A percentile compares a stretch with the other conserved stretches of the same genome.
Evolutionary conservation across 2,113 vertebrate genomes (phyloP).

Genomic region (Paracanthobrama guichenoti): DNA sequence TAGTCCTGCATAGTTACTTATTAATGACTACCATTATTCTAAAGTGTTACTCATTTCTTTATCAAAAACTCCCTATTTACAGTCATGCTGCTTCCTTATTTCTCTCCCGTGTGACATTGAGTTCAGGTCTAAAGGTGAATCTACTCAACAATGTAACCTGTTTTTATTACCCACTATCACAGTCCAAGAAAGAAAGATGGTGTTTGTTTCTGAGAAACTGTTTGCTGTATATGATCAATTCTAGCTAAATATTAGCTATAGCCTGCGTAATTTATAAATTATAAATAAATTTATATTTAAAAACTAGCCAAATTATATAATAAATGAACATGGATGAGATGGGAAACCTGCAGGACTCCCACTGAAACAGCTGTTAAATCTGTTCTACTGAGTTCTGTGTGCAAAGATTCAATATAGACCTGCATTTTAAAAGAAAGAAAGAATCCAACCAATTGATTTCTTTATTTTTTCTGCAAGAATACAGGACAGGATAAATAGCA

Average conservation of each 20-base stretch:
- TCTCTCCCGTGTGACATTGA: neutral
- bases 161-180: neutral
- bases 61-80: neutral
- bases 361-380: neutral
- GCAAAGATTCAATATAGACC: neutral
- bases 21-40: no score
- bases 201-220: neutral
- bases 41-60: no score
- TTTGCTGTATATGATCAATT: neutral
- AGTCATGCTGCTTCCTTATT: neutral
- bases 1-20: no score
- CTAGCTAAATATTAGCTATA: neutral
- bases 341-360: no score
- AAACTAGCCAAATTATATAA: neutral
- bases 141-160: neutral
- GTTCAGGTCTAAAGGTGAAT: conserved; percentile 26
- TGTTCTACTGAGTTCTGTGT: neutral
- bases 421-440: neutral
- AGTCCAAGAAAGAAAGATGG: neutral
- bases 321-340: neutral
- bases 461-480: neutral
- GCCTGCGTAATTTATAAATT: no score
- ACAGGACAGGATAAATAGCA: neutral
- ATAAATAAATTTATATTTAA: neutral
- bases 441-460: neutral